Percentiles rank a stretch among this genome's conserved stretches.
These are phyloP conservation scores for Meganola albula DNA, from an alignment of 2,888 invertebrate genomes.

Conservation along the genomic window DNA sequence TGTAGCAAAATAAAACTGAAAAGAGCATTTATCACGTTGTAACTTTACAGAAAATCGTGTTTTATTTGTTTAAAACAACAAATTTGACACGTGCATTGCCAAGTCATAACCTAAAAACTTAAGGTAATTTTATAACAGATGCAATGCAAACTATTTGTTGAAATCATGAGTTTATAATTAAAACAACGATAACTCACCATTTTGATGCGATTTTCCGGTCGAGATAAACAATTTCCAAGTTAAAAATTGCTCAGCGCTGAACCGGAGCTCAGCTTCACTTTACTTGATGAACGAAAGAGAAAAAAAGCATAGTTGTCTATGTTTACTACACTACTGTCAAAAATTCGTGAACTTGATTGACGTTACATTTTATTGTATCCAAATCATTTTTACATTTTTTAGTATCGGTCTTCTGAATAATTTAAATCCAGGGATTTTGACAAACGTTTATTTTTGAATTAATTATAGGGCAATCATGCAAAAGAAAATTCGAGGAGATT, in stretches of 20 bases:
- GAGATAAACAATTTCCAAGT: conserved; percentile 86
- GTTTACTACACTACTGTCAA: not conserved
- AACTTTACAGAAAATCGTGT: too few species aligned
- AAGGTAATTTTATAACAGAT: too few species aligned
- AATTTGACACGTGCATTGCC: conserved; percentile 55
- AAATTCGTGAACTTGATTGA: too few species aligned
- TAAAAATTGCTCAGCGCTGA: conserved; percentile 92
- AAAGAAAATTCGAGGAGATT: too few species aligned
- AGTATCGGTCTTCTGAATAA: too few species aligned
- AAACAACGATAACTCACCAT: conserved; percentile 72
- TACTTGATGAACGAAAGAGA: conserved; percentile 48
- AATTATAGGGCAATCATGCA: too few species aligned
- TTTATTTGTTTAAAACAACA: too few species aligned
- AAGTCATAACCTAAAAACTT: conserved; percentile 48
- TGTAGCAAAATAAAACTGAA: too few species aligned
- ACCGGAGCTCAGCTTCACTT: conserved; percentile 80
- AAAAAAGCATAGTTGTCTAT: conserved; percentile 17
- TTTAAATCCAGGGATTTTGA: too few species aligned
- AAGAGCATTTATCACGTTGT: too few species aligned
- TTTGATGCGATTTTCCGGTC: conserved; percentile 82
- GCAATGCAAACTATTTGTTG: not conserved
- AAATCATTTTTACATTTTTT: too few species aligned
- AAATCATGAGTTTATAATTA: not conserved
- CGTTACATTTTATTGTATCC: not conserved
- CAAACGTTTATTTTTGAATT: too few species aligned